These are phyloP conservation scores for Phyllotis vaccarum DNA, from an alignment of 2,797 vertebrate species.

Conservation along the genomic window DNA sequence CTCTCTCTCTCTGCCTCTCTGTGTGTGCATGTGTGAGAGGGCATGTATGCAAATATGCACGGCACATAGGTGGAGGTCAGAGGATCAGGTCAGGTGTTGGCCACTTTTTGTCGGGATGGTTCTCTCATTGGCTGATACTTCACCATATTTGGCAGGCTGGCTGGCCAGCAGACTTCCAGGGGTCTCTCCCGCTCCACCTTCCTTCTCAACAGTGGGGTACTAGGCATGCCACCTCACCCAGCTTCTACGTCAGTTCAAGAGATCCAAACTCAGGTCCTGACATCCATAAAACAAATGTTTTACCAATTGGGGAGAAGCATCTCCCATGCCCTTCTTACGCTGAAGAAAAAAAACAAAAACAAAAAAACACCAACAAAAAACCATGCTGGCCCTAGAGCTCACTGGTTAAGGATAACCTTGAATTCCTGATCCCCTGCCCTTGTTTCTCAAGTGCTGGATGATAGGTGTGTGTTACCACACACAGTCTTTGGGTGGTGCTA, in stretches of 20 bases:
- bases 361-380: no score
- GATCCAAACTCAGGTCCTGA: neutral
- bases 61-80: neutral
- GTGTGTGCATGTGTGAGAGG: neutral
- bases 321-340: neutral
- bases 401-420: neutral
- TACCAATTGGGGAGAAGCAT: neutral
- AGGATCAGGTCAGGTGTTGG: no score
- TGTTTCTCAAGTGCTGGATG: neutral
- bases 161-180: neutral
- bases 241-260: neutral
- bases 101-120: neutral
- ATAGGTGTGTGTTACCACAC: no score
- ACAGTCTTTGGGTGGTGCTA: neutral
- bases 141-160: neutral
- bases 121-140: neutral
- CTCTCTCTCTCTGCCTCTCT: neutral
- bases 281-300: neutral
- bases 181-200: neutral
- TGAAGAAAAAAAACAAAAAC: neutral
- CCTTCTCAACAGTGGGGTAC: no score
- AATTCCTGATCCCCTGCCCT: no score
- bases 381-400: neutral
- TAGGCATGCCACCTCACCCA: neutral
- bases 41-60: neutral